Conservation (phyloP, 64 coral and sea anemone species). For the Cladopsammia gracilis region DNA sequence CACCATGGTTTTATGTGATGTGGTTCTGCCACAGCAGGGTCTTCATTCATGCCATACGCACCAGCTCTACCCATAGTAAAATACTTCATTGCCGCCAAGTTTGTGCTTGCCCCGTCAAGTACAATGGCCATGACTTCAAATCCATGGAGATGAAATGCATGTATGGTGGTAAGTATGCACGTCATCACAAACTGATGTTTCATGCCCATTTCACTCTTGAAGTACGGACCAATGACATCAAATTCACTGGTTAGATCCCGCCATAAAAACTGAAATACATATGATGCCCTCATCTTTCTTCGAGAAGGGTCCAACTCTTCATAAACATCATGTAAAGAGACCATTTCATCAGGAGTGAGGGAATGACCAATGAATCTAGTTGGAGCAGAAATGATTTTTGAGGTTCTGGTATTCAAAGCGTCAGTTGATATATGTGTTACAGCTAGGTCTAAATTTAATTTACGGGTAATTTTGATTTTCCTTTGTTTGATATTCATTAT, state of each 20-base stretch:
- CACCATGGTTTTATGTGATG: not conserved
- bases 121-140: not conserved
- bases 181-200: not conserved
- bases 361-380: not conserved
- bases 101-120: not conserved
- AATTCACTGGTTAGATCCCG: not conserved
- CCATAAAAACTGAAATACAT: not conserved
- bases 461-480: too few species aligned
- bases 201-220: not conserved
- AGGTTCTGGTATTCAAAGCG: too few species aligned
- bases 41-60: not conserved
- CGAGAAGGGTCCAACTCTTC: not conserved
- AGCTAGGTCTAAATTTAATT: too few species aligned
- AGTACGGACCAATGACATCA: conserved; percentile 9
- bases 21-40: not conserved
- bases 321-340: conserved; percentile 5
- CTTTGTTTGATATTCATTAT: too few species aligned
- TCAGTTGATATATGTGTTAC: too few species aligned
- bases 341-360: not conserved
- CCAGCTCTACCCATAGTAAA: not conserved
- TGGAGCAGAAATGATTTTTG: not conserved
- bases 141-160: not conserved
- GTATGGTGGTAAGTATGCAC: not conserved
- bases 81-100: conserved; percentile 10
- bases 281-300: not conserved